Evolutionary conservation across 2,113 vertebrate species (phyloP).

Genomic region (Scatophagus argus): DNA sequence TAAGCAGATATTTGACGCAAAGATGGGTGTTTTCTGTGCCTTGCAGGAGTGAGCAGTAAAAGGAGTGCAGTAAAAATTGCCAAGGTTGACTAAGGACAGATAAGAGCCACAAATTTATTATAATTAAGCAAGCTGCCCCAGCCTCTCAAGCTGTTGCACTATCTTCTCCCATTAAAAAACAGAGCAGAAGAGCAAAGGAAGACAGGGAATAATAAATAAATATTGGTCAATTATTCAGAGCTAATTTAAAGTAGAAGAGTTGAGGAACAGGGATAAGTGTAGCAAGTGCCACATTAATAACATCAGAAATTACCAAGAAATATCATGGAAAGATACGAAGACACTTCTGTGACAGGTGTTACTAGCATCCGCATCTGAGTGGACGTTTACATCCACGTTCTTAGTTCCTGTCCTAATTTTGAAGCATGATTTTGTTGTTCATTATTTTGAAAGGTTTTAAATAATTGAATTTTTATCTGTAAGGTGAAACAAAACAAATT

Average conservation of each 20-base stretch:
- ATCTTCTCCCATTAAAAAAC: conserved; percentile 52
- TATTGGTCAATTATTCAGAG: conserved; percentile 55
- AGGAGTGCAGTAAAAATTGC: conserved; percentile 65
- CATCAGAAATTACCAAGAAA: conserved; percentile 19
- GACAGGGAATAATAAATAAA: conserved; percentile 55
- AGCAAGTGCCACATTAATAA: conserved; percentile 9
- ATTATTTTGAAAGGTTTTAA: not conserved
- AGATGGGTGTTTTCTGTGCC: conserved; percentile 72
- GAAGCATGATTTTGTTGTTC: not conserved
- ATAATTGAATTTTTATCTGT: not conserved
- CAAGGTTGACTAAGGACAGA: conserved; percentile 80
- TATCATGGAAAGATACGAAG: not conserved
- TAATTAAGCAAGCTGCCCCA: conserved; percentile 75
- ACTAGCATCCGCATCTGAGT: not conserved
- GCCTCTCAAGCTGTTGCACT: conserved; percentile 70
- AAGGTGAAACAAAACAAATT: not conserved
- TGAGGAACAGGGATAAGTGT: conserved; percentile 14
- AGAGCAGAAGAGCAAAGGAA: conserved; percentile 47
- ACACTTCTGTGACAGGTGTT: not conserved
- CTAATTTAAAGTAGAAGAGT: conserved; percentile 43
- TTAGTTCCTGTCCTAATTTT: not conserved
- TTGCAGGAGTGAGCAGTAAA: conserved; percentile 55
- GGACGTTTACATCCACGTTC: not conserved
- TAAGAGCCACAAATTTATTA: conserved; percentile 76
- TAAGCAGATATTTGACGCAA: conserved; percentile 74